phyloP scores from a whole-genome alignment of 2,797 vertebrate species.

The Poliocrania exsul region DNA sequence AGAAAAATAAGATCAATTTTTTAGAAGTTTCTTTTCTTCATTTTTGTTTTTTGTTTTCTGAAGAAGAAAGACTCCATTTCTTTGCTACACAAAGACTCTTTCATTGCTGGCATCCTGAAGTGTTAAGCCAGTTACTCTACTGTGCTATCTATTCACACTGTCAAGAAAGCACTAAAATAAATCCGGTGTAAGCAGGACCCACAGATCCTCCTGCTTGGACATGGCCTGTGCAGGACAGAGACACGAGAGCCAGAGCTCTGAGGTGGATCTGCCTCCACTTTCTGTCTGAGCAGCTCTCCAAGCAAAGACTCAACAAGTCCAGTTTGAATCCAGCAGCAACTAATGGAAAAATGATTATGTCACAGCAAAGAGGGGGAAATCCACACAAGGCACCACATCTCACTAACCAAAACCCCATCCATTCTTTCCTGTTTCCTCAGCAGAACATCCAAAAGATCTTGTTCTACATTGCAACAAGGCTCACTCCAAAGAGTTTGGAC shows the following conservation, averaged over 20 bases:
- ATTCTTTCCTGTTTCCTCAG: constrained; percentile 49
- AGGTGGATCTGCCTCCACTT: not conserved
- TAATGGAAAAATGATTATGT: constrained; percentile 49
- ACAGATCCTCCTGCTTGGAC: not conserved
- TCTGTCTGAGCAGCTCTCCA: not conserved
- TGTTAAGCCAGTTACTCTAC: not conserved
- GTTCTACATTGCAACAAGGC: constrained; percentile 60
- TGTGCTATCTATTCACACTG: not conserved
- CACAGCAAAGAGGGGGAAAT: constrained; percentile 49
- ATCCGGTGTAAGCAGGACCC: not conserved
- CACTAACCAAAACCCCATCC: constrained; percentile 55
- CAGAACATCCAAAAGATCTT: constrained; percentile 61
- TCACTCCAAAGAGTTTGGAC: constrained; percentile 71
- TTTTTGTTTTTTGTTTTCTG: not conserved
- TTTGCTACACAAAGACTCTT: not conserved
- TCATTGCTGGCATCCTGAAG: not conserved
- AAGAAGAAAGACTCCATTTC: not conserved
- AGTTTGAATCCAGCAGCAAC: not conserved
- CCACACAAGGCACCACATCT: constrained; percentile 52
- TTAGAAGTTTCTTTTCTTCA: not conserved
- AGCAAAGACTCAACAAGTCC: not conserved
- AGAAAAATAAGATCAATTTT: not conserved
- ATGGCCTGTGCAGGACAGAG: fast-evolving
- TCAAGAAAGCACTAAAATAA: constrained; percentile 12
- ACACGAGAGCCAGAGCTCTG: not conserved